A percentile compares a stretch with the other conserved stretches of the same genome.
These are phyloP conservation scores for Hoplias malabaricus DNA, from an alignment of 2,113 vertebrate species.

Conservation along the genomic window DNA sequence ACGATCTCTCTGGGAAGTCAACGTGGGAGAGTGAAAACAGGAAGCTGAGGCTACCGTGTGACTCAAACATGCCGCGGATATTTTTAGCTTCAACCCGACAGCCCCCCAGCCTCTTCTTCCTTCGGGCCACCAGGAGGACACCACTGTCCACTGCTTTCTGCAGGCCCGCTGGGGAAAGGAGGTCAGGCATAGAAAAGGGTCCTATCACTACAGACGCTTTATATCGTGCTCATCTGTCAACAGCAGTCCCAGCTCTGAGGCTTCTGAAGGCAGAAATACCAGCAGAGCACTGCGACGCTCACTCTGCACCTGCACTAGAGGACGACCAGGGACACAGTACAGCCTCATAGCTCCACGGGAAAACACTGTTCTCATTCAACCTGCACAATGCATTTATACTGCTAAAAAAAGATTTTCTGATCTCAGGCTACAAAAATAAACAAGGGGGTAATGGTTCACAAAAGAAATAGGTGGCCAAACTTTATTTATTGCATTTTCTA, in stretches of 20 bases:
- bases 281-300: neutral
- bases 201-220: conserved; percentile 16
- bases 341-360: neutral
- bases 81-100: conserved; percentile 63
- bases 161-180: conserved; percentile 26
- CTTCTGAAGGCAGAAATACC: conserved; percentile 27
- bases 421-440: neutral
- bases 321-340: neutral
- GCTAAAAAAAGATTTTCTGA: neutral
- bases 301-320: conserved; percentile 7
- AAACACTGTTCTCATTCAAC: neutral
- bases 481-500: too few relatives aligned
- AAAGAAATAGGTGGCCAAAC: too few relatives aligned
- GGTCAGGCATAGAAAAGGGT: conserved; percentile 19
- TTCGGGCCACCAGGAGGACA: conserved; percentile 59
- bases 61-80: conserved; percentile 70
- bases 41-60: conserved; percentile 73
- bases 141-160: conserved; percentile 54
- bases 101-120: conserved; percentile 62
- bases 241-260: neutral
- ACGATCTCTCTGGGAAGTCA: conserved; percentile 69
- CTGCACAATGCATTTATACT: neutral
- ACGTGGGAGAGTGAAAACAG: conserved; percentile 76
- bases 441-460: neutral
- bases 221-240: conserved; percentile 26